Conservation (phyloP, 2,797 vertebrate genomes). For the Pampus argenteus region DNA sequence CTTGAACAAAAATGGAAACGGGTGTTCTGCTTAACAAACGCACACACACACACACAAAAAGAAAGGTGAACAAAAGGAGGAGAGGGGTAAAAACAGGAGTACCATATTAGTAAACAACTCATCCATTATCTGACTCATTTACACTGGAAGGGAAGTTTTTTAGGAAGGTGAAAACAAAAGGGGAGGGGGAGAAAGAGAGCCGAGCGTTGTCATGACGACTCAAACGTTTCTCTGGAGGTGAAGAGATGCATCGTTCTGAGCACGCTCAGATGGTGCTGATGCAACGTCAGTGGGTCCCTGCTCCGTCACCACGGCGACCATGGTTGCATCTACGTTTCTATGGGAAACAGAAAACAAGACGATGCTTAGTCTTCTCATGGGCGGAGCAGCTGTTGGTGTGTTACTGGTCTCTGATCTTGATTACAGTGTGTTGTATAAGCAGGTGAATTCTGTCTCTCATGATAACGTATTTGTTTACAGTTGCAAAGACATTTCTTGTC, state of each 20-base stretch:
- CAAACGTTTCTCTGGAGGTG: conserved; percentile 62
- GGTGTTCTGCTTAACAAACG: conserved; percentile 1
- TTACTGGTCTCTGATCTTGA: not conserved
- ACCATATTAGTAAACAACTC: conserved; percentile 35
- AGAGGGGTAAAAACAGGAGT: conserved; percentile 6
- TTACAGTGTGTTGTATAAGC: not conserved
- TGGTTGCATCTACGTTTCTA: conserved; percentile 83
- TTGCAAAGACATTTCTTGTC: too few species aligned
- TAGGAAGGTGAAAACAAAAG: conserved; percentile 10
- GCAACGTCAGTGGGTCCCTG: conserved; percentile 72
- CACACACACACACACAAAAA: too few species aligned
- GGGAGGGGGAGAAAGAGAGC: not conserved
- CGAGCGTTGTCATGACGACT: conserved; percentile 40
- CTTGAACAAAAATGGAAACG: conserved; percentile 6
- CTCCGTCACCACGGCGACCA: conserved; percentile 55
- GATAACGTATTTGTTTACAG: too few species aligned
- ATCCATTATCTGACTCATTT: conserved; percentile 41
- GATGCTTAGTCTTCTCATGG: not conserved
- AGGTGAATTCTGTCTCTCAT: not conserved
- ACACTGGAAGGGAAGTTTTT: conserved; percentile 26
- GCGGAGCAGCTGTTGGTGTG: rapidly evolving
- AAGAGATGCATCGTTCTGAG: conserved; percentile 65
- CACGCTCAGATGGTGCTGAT: conserved; percentile 68
- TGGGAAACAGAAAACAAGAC: conserved; percentile 39
- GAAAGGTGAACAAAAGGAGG: conserved; percentile 4